Conservation (phyloP, 2,888 invertebrate genomes). For the Idaea straminata region DNA sequence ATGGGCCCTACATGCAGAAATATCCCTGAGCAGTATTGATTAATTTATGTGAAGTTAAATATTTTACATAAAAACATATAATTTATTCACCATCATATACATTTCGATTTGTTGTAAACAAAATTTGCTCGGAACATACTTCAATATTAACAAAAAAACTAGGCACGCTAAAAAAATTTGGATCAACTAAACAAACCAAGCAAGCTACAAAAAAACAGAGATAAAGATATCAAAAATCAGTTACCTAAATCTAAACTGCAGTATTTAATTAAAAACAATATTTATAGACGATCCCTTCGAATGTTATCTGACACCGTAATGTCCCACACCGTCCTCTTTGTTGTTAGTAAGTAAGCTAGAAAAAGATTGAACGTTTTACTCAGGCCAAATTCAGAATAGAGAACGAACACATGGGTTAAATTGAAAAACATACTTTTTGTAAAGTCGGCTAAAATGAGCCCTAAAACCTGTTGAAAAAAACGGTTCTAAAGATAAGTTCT, state of each 20-base stretch:
- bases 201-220: neutral
- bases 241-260: slow-evolving; percentile 65
- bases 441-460: neutral
- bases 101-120: no score
- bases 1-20: no score
- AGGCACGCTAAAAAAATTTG: neutral
- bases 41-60: no score
- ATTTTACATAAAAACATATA: no score
- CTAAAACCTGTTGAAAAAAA: neutral
- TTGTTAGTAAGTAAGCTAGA: slow-evolving; percentile 76
- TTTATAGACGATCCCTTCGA: slow-evolving; percentile 49
- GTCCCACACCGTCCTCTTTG: slow-evolving; percentile 64
- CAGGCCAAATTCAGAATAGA: neutral
- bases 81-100: no score
- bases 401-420: neutral
- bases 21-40: no score
- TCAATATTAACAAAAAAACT: neutral
- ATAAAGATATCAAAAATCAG: neutral
- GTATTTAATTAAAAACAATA: slow-evolving; percentile 44
- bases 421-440: no score
- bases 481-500: neutral
- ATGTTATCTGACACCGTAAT: slow-evolving; percentile 75
- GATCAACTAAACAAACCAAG: neutral
- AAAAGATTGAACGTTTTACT: slow-evolving; percentile 44
- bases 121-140: neutral